Evolutionary conservation across 2,888 invertebrate genomes (phyloP), one percentile per base, ranked within the genome.

Genomic region (Diarsia brunnea): DNA sequence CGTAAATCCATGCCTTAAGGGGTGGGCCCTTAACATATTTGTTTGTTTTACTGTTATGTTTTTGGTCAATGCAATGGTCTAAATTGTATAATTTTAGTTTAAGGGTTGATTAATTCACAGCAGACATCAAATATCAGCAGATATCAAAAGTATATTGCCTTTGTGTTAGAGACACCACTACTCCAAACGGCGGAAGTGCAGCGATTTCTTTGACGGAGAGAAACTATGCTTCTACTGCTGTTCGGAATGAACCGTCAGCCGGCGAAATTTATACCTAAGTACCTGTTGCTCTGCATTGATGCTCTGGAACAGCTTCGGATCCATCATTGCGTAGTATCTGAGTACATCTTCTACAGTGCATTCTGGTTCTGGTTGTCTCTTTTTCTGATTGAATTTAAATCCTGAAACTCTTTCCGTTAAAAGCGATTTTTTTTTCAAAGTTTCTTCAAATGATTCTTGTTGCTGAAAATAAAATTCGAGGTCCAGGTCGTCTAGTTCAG

Each of bases 341-440:
- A 92, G 84, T 31, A 90, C 88, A 4, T 84, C 79, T 43, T 88
- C 88, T 24, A 49, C 2, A 21, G 43, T 76, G 47, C 21, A 64
- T 12, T 79, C 66, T 38, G 27, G 12, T 4, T 49, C 61, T 24
- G 72, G 51, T 14, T 14, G 19, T 73, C 60, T 90, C 69, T 89
- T 90, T 19, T 75, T 78, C 11, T 86, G 73, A 55, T 84, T 78
- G 16, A 93, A 69, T 85, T 88, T 92, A 65, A 93, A 93, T 27
- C 93, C 94, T 10, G 94, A 94, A 1, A 87, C 89, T 27, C 89
- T 91, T 73, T 93, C 90, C 0, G 94, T 91, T 79, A 91, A 86
- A 21, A 90, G 88, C 0, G 93, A 93, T 53, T 87, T 89, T 45
- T 90, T 81, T 86, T 88, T 90, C 24, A 88, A 80, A 0, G 85